A percentile compares a stretch with the other conserved stretches of the same genome.
These are phyloP conservation scores for Andrena hattorfiana DNA, from an alignment of 2,888 invertebrate genomes.

Conservation along the genomic window DNA sequence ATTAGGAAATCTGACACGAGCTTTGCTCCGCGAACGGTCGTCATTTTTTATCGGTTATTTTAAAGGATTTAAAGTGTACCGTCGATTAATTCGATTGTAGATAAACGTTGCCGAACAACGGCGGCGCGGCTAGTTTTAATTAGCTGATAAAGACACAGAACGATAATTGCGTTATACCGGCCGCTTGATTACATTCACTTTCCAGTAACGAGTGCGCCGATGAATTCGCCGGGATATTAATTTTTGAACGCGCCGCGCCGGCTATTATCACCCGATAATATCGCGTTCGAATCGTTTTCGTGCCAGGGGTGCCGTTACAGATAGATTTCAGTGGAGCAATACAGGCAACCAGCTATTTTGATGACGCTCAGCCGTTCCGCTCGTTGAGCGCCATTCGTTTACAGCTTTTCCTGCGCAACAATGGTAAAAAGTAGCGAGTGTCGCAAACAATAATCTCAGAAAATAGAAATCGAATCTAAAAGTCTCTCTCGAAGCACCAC, in stretches of 20 bases:
- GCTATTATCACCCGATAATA: slow-evolving; percentile 70
- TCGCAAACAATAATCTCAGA: no score
- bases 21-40: neutral
- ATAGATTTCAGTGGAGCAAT: slow-evolving; percentile 42
- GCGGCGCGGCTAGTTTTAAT: slow-evolving; percentile 70
- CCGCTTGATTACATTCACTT: slow-evolving; percentile 74
- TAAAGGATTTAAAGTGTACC: slow-evolving; percentile 26
- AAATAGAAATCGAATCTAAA: no score
- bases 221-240: slow-evolving; percentile 67
- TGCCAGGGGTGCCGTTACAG: slow-evolving; percentile 43
- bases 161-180: slow-evolving; percentile 73
- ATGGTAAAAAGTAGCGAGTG: neutral
- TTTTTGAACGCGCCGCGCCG: slow-evolving; percentile 64
- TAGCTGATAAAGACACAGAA: slow-evolving; percentile 71
- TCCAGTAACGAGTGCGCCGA: slow-evolving; percentile 52
- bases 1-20: slow-evolving; percentile 19
- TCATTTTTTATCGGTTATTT: slow-evolving; percentile 20
- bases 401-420: slow-evolving; percentile 1
- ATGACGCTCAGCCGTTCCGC: neutral
- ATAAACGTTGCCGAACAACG: slow-evolving; percentile 54
- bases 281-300: slow-evolving; percentile 65
- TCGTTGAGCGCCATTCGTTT: slow-evolving; percentile 17
- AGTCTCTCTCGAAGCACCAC: no score
- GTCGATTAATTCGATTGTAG: slow-evolving; percentile 45
- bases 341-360: neutral